phyloP scores from a whole-genome alignment of 1,140 invertebrate genomes.

The Atta colombica region DNA sequence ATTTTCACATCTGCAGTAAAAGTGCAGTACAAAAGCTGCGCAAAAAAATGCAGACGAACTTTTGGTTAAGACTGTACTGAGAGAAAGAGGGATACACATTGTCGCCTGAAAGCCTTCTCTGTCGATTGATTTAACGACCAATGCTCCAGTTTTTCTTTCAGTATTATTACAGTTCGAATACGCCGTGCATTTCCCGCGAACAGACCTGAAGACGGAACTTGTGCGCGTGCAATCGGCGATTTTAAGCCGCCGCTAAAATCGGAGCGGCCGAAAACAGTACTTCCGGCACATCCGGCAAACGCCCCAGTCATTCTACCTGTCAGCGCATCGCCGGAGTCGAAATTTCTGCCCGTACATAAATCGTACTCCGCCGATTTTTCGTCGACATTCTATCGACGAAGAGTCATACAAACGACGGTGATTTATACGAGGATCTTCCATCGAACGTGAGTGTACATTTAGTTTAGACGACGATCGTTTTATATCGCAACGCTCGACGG shows the following conservation, averaged over 20 bases:
- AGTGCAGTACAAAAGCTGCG: no score
- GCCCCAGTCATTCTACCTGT: conserved; percentile 71
- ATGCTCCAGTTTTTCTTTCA: background rate
- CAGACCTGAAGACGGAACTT: background rate
- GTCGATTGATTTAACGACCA: background rate
- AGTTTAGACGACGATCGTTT: background rate
- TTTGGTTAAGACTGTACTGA: background rate
- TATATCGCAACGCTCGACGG: background rate
- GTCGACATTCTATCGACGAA: conserved; percentile 10
- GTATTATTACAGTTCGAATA: background rate
- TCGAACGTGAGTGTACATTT: conserved; percentile 43
- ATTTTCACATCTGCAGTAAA: background rate
- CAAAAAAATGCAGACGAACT: background rate
- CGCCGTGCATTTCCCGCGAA: background rate
- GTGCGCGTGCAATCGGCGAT: conserved; percentile 50
- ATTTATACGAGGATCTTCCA: background rate
- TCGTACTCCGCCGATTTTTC: conserved; percentile 45
- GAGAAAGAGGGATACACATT: background rate
- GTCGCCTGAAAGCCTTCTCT: background rate
- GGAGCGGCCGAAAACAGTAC: conserved; percentile 58
- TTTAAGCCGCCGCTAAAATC: conserved; percentile 22
- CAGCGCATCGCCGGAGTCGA: conserved; percentile 40
- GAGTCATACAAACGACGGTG: background rate
- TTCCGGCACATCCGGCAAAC: conserved; percentile 81
- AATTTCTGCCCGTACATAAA: background rate